Evolutionary conservation across 2,797 vertebrate genomes (phyloP).

Genomic region (Anguilla anguilla): DNA sequence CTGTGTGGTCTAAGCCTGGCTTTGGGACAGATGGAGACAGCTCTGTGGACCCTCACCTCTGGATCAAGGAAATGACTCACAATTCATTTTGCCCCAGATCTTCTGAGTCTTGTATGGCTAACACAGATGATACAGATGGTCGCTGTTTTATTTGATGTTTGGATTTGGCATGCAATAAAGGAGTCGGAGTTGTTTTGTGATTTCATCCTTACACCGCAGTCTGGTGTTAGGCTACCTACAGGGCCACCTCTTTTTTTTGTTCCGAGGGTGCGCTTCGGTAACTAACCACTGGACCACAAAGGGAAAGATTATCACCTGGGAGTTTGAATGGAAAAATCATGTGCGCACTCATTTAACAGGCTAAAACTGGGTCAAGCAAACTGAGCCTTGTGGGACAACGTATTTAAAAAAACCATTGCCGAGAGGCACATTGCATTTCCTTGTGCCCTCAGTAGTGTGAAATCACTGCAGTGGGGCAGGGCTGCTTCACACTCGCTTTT

Average conservation of each 20-base stretch:
- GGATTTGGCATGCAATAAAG: background rate
- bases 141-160: background rate
- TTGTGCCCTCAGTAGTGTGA: background rate
- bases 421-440: background rate
- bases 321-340: slow-evolving; percentile 44
- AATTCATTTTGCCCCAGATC: background rate
- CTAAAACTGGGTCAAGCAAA: slow-evolving; percentile 65
- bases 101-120: background rate
- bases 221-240: background rate
- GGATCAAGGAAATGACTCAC: background rate
- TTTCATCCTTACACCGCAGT: background rate
- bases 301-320: background rate
- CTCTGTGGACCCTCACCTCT: background rate
- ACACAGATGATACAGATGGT: background rate
- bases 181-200: background rate
- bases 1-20: background rate
- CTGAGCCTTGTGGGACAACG: slow-evolving; percentile 40
- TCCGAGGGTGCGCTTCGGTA: slow-evolving; percentile 54
- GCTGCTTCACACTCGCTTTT: background rate
- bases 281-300: slow-evolving; percentile 11
- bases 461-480: background rate
- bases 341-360: slow-evolving; percentile 64
- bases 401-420: slow-evolving; percentile 16
- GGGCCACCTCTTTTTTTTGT: slow-evolving; percentile 45
- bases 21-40: background rate